These are phyloP conservation scores for Xylota sylvarum DNA, from an alignment of 2,888 invertebrate species.

Conservation along the genomic window DNA sequence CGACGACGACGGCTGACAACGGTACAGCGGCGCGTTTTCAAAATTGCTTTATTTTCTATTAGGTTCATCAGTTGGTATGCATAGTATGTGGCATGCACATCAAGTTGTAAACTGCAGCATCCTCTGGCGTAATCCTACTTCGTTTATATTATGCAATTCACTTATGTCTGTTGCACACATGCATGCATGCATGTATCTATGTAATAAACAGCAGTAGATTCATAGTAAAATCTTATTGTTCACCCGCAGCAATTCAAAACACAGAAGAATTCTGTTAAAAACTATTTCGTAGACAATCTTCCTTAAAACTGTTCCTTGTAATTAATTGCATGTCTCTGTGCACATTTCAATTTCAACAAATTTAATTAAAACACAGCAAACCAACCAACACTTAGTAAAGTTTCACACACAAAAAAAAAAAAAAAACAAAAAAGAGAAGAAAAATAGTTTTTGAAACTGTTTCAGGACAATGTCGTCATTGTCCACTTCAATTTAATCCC, in stretches of 20 bases:
- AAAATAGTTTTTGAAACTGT: constrained; percentile 67
- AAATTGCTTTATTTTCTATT: too few species aligned
- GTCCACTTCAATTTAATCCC: constrained; percentile 37
- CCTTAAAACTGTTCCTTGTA: constrained; percentile 47
- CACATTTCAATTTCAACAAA: constrained; percentile 65
- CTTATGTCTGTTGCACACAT: too few species aligned
- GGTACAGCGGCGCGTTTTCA: too few species aligned
- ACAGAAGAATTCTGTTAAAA: constrained; percentile 20
- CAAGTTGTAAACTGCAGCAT: too few species aligned
- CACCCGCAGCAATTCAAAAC: constrained; percentile 53
- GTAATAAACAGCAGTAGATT: constrained; percentile 16
- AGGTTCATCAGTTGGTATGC: too few species aligned
- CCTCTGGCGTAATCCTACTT: too few species aligned
- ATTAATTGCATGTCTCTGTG: constrained; percentile 67
- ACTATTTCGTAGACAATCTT: constrained; percentile 30
- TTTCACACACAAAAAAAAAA: neutral
- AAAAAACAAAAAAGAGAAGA: too few species aligned
- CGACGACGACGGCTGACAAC: too few species aligned
- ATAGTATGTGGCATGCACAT: too few species aligned
- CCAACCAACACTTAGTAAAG: constrained; percentile 51
- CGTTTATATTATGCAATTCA: neutral
- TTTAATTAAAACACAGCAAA: constrained; percentile 73
- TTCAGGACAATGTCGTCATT: constrained; percentile 39
- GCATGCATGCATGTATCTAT: too few species aligned
- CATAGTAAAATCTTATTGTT: constrained; percentile 14